These are phyloP conservation scores for Drosophila funebris DNA, from an alignment of 1,140 invertebrate species.

Conservation along the genomic window DNA sequence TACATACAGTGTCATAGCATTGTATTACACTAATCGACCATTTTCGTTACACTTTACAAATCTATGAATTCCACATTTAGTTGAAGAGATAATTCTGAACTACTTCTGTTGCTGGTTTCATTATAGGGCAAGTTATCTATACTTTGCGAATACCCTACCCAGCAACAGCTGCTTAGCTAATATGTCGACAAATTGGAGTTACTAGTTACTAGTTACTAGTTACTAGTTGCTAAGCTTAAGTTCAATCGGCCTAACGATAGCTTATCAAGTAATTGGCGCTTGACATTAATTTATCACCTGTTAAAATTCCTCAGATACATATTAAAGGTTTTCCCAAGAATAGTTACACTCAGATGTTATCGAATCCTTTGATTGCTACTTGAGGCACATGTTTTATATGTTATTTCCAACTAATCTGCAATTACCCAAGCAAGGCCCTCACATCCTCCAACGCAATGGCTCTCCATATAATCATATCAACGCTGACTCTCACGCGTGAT, in stretches of 20 bases:
- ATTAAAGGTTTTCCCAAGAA: not conserved
- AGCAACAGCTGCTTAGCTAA: not conserved
- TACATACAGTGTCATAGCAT: too few relatives aligned
- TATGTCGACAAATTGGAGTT: not conserved
- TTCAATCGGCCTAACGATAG: slow-evolving; percentile 8
- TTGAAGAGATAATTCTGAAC: not conserved
- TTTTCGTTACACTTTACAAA: too few relatives aligned
- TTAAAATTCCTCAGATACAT: not conserved
- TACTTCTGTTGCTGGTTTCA: not conserved
- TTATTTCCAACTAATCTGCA: slow-evolving; percentile 39
- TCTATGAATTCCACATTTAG: not conserved
- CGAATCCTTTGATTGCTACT: slow-evolving; percentile 15
- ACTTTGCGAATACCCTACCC: not conserved
- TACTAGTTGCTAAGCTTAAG: slow-evolving; percentile 3
- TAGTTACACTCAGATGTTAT: not conserved
- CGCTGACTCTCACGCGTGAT: slow-evolving; percentile 50
- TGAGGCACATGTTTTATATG: not conserved
- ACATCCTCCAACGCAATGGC: slow-evolving; percentile 16
- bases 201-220: not conserved
- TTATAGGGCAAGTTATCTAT: not conserved
- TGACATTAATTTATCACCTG: not conserved
- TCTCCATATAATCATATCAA: slow-evolving; percentile 49
- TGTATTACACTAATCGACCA: too few relatives aligned
- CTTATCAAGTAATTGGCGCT: slow-evolving; percentile 17
- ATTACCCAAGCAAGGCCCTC: slow-evolving; percentile 25